Percentiles rank a stretch among this genome's conserved stretches.
Conservation (phyloP, 2,888 invertebrate genomes). For the Rotaria macrura region DNA sequence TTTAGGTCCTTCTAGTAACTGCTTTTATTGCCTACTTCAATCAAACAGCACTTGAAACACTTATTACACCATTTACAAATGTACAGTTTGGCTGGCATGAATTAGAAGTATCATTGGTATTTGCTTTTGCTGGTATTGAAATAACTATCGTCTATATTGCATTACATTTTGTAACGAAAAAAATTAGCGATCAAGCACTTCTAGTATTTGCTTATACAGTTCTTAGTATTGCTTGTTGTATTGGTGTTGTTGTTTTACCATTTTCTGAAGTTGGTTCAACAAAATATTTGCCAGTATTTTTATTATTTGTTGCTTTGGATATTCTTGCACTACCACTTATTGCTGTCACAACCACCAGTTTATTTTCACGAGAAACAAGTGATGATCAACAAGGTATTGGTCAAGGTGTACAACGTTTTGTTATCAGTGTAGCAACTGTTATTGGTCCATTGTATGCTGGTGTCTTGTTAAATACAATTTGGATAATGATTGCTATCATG, state of each 20-base stretch:
- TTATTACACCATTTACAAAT: slow-evolving; percentile 48
- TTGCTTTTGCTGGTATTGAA: slow-evolving; percentile 48
- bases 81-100: slow-evolving; percentile 46
- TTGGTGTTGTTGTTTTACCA: slow-evolving; percentile 42
- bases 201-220: slow-evolving; percentile 43
- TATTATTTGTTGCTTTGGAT: neutral
- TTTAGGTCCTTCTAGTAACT: slow-evolving; percentile 42
- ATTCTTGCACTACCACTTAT: neutral
- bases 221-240: slow-evolving; percentile 40
- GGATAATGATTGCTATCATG: neutral
- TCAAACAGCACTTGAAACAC: slow-evolving; percentile 50
- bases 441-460: neutral
- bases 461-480: neutral
- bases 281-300: neutral
- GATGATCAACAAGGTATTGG: neutral
- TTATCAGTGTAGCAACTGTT: neutral
- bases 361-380: neutral
- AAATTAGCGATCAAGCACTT: slow-evolving; percentile 43
- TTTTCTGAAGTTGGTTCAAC: slow-evolving; percentile 35
- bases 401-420: slow-evolving; percentile 14
- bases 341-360: neutral
- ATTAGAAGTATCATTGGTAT: slow-evolving; percentile 49
- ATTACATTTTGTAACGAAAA: slow-evolving; percentile 43
- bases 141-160: slow-evolving; percentile 44
- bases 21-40: slow-evolving; percentile 50